Evolutionary conservation across 1,140 invertebrate species (phyloP).

Genomic region (Drosophila nikananu): DNA sequence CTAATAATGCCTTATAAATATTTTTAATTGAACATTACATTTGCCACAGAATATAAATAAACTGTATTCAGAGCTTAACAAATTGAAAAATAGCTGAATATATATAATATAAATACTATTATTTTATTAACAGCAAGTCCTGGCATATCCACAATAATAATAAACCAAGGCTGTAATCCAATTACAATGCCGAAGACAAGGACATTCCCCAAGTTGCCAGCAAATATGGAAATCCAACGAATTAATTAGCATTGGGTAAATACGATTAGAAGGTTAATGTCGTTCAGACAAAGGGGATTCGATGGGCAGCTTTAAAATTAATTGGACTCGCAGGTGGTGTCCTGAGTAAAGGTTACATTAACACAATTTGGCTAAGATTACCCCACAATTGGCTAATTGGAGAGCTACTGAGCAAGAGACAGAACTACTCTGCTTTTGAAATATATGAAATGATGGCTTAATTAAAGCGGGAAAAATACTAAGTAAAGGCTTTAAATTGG

Average conservation of each 20-base stretch:
- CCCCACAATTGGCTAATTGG: background rate
- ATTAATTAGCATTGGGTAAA: conserved; percentile 16
- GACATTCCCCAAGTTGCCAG: background rate
- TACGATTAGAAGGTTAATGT: background rate
- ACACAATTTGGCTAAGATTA: background rate
- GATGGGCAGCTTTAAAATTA: background rate
- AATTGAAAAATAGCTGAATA: background rate
- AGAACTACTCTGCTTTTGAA: background rate
- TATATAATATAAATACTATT: background rate
- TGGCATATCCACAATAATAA: background rate
- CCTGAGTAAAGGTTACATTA: background rate
- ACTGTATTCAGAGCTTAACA: background rate
- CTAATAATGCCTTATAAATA: too few relatives aligned
- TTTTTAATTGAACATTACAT: too few relatives aligned
- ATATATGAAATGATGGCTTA: background rate
- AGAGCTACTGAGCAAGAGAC: background rate
- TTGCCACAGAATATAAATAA: too few relatives aligned
- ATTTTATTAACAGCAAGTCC: background rate
- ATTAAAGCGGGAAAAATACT: too few relatives aligned
- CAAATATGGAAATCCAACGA: conserved; percentile 7
- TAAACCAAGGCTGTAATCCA: background rate
- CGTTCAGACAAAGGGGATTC: background rate
- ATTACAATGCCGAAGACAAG: background rate
- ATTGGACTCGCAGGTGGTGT: background rate
- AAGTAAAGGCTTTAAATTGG: background rate